Evolutionary conservation across 2,888 invertebrate species (phyloP), one percentile per base, ranked within the genome.

Genomic region (Dryadula phaetusa): DNA sequence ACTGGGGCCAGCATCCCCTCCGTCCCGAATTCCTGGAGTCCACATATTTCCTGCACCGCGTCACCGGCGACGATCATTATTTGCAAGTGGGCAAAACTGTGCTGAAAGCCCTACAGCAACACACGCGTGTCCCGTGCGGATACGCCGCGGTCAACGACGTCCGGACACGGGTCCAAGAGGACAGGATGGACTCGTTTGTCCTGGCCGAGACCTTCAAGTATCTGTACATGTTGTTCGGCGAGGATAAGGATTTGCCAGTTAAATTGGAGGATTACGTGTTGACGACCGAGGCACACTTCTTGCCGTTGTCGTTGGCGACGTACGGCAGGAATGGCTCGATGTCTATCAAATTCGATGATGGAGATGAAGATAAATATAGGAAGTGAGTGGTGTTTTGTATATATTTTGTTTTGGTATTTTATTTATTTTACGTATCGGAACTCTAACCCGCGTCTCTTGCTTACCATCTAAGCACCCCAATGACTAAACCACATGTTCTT

Each of bases 201-300:
- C 93, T 99, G 1, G 97, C 99, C 0, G 99, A 99, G 92, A 99
- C 99, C 0, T 97, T 99, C 81, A 99, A 99, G 87, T 99, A 99
- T 85, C 93, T 99, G 10, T 99, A 96, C 87, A 94, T 99, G 84
- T 90, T 99, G 66, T 99, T 99, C 85, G 95, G 98, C 0, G 87
- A 99, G 75, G 96, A 96, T 64, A 95, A 94, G 37, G 98, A 99
- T 79, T 87, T 98, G 58, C 94, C 96, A 7, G 88, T 98, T 16
- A 95, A 97, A 83, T 86, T 98, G 62, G 97, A 98, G 81, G 96
- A 97, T 82, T 98, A 97, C 85, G 95, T 98, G 71, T 95, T 98
- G 77, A 98, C 98, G 0, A 98, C 98, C 0, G 99, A 99, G 86
- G 99, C 99, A 0, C 99, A 99, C 89, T 94, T 99, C 70, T 89